A percentile compares a stretch with the other conserved stretches of the same genome.
Conservation (phyloP, 1,140 invertebrate genomes). For the Agrypnia vestita region DNA sequence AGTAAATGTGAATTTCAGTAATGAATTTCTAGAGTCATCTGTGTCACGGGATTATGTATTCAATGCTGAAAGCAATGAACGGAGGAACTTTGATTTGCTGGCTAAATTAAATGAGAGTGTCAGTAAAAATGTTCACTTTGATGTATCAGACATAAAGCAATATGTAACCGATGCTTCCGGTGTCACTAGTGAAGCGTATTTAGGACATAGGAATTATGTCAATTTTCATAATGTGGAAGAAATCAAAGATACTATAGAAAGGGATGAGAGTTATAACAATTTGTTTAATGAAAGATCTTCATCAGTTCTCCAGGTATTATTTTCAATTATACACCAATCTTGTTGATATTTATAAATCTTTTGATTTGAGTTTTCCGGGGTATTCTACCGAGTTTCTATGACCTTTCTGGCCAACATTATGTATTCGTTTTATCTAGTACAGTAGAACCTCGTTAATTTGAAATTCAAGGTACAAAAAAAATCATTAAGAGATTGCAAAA, state of each 20-base stretch:
- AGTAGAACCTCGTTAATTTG: no score
- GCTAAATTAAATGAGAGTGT: neutral
- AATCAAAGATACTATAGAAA: neutral
- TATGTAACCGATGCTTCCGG: neutral
- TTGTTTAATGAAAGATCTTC: conserved; percentile 8
- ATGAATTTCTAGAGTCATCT: conserved; percentile 15
- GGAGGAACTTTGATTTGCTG: conserved; percentile 19
- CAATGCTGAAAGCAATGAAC: conserved; percentile 1
- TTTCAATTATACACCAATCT: no score
- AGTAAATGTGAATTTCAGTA: conserved; percentile 47
- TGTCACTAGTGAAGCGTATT: neutral
- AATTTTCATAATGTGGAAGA: neutral
- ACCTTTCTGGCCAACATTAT: no score
- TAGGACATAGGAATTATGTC: neutral
- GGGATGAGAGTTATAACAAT: neutral
- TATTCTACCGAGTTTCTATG: no score
- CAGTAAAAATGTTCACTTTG: conserved; percentile 25
- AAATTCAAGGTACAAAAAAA: no score
- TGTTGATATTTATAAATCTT: no score
- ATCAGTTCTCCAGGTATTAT: conserved; percentile 19
- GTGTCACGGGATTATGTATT: conserved; percentile 23
- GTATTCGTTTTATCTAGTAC: no score
- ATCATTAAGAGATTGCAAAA: no score
- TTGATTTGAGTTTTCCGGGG: no score
- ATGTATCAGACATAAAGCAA: neutral